Evolutionary conservation across 2,113 vertebrate species (phyloP).

Genomic region (Ailurus styani): DNA sequence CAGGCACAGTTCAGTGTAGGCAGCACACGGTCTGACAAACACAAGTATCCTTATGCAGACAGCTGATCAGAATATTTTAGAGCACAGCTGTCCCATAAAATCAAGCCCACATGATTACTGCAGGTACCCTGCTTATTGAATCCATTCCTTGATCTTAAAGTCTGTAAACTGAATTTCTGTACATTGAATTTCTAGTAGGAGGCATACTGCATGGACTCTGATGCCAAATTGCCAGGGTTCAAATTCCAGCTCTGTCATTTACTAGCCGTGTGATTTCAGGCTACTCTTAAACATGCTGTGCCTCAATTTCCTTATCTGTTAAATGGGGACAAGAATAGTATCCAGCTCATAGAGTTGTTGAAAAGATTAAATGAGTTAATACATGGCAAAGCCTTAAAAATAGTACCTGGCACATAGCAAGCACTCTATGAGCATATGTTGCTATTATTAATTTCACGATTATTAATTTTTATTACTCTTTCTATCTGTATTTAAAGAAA

Average conservation of each 20-base stretch:
- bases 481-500: constrained; percentile 27
- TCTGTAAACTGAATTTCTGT: not conserved
- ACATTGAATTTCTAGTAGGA: not conserved
- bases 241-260: not conserved
- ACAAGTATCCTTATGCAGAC: not conserved
- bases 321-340: not conserved
- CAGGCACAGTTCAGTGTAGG: not conserved
- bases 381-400: not conserved
- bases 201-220: not conserved
- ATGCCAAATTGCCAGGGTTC: not conserved
- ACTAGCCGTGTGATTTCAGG: not conserved
- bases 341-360: not conserved
- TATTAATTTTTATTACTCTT: not conserved
- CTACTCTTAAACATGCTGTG: not conserved
- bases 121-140: not conserved
- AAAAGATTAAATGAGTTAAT: not conserved
- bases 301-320: not conserved
- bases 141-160: not conserved
- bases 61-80: constrained; percentile 23
- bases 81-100: not conserved
- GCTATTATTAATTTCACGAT: not conserved
- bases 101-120: not conserved
- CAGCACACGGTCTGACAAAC: not conserved
- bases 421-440: not conserved
- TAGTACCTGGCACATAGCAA: not conserved